phyloP scores from a whole-genome alignment of 2,888 invertebrate species.

The Malthinus seriepunctatus region DNA sequence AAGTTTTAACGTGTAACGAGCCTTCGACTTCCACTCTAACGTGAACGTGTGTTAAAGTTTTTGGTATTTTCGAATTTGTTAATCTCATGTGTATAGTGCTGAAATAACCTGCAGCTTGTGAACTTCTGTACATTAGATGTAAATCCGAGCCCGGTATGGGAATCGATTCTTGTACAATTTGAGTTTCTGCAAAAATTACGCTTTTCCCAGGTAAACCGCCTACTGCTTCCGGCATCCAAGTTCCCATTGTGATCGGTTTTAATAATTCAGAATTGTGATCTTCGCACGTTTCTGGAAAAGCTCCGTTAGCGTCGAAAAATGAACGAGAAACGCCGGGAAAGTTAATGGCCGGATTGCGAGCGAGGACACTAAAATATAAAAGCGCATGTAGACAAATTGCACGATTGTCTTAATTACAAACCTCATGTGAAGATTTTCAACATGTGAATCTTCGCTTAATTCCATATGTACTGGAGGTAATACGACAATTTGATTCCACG shows the following conservation, averaged over 20 bases:
- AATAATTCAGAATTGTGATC: constrained; percentile 87
- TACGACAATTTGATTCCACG: constrained; percentile 98
- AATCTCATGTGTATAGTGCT: constrained; percentile 91
- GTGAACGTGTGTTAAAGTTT: constrained; percentile 84
- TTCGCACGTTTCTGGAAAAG: constrained; percentile 69
- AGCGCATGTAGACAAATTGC: constrained; percentile 12
- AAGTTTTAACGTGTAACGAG: constrained; percentile 85
- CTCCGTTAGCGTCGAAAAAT: constrained; percentile 57
- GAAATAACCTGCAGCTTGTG: constrained; percentile 91
- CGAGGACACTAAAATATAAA: constrained; percentile 41
- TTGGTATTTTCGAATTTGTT: constrained; percentile 79
- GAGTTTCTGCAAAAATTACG: constrained; percentile 88
- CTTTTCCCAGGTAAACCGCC: constrained; percentile 81
- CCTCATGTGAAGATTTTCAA: constrained; percentile 42
- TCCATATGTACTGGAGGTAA: constrained; percentile 88
- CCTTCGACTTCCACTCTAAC: constrained; percentile 93
- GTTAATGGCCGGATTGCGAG: constrained; percentile 55
- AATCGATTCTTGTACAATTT: constrained; percentile 96
- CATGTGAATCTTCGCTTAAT: constrained; percentile 69
- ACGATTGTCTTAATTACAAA: constrained; percentile 27
- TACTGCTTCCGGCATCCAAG: constrained; percentile 88
- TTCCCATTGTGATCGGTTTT: constrained; percentile 84
- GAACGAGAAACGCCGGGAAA: constrained; percentile 62
- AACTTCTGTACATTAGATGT: constrained; percentile 93
- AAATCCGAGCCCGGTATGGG: constrained; percentile 92